These are phyloP conservation scores for Trachymyrmex septentrionalis DNA, from an alignment of 1,140 invertebrate species.

Conservation along the genomic window DNA sequence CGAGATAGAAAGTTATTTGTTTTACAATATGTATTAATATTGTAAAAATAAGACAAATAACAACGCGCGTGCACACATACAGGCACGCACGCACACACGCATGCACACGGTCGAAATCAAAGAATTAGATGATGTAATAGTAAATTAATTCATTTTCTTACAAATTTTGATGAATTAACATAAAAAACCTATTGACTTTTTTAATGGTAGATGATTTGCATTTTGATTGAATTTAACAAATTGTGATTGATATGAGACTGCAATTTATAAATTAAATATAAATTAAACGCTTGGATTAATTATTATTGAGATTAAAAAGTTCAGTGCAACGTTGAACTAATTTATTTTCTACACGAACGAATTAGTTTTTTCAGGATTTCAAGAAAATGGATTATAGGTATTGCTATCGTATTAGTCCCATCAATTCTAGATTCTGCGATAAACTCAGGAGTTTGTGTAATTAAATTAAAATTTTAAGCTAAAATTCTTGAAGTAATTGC, in stretches of 20 bases:
- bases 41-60: background rate
- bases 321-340: background rate
- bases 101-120: background rate
- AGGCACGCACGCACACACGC: too few species aligned
- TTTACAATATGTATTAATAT: background rate
- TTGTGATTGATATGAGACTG: background rate
- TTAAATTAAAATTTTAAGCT: background rate
- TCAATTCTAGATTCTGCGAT: background rate
- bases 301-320: background rate
- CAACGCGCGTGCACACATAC: too few species aligned
- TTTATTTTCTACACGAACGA: background rate
- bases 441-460: background rate
- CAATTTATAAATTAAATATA: background rate
- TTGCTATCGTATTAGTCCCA: background rate
- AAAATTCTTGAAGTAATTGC: background rate
- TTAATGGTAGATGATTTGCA: background rate
- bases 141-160: background rate
- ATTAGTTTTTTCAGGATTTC: background rate
- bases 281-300: background rate
- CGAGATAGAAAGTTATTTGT: background rate
- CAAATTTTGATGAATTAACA: background rate
- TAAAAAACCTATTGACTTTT: background rate
- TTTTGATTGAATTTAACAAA: background rate
- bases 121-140: background rate
- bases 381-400: background rate